Evolutionary conservation across 2,113 vertebrate genomes (phyloP), one percentile per base, ranked within the genome.

Genomic region (Romanogobio albipinnatus): DNA sequence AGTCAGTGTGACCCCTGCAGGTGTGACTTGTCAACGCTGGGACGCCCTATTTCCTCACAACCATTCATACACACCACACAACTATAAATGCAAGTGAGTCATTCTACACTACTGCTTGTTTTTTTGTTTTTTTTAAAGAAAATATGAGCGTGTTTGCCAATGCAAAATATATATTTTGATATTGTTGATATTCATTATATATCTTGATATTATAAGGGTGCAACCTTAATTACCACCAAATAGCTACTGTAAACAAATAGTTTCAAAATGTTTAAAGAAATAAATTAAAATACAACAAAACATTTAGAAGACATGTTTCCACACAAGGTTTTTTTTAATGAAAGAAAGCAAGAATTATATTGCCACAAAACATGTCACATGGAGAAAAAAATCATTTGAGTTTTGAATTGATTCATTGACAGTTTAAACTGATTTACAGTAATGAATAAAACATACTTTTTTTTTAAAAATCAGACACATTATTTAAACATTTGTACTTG

Each of bases 41-140:
- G 96, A 98, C 89, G 95, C 95, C 0, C 97, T 99, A 88, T 95
- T 95, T 84, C 98, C 98, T 85, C 98, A 99, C 87, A 94, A 95
- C 82, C 98, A 99, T 88, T 96, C 96, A 56, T 95, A 97, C 90
- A 96, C 96, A 68, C 95, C 95, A 0, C 95, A 96, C 82, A 97
- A 97, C 94, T 98, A 97, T 94, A 98, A 97, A 88, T 99, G 98
- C 97, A 98, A 98, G 98, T 99, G 91, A 98, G 97, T 96, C 62
- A 85, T 71, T 19, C 24, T 62, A 51, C 33, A 22, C 39, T 36
- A 14, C 1, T 29, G 7, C 8, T 66, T n/a, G n/a, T n/a, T 78
- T 64, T 64, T 66, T 53, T 0, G 17, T 53, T 19, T 56, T 56
- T 56, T 56, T 8, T 56, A 17, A 56, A 19, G 53, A 56, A 62